phyloP scores from a whole-genome alignment of 2,888 invertebrate species.

The Drosophila affinis region DNA sequence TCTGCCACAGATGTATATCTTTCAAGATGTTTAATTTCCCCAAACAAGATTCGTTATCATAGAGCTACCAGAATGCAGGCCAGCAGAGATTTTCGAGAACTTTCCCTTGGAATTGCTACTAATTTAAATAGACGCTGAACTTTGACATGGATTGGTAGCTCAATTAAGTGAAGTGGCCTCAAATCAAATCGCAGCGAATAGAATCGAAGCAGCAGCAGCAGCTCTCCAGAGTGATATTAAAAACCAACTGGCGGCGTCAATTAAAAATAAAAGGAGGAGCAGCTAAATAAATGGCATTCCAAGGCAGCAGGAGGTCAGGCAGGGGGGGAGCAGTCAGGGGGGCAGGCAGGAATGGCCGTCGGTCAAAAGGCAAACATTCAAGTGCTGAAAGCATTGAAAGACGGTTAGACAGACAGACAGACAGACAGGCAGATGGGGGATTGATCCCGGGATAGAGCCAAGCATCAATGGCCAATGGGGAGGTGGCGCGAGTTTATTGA shows the following conservation, averaged over 20 bases:
- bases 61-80: background rate
- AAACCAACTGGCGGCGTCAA: slow-evolving; percentile 51
- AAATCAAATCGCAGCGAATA: slow-evolving; percentile 25
- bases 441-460: slow-evolving; percentile 15
- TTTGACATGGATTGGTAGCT: slow-evolving; percentile 24
- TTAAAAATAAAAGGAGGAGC: slow-evolving; percentile 62
- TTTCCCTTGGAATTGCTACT: too few relatives aligned
- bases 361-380: slow-evolving; percentile 68
- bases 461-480: slow-evolving; percentile 54
- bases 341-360: background rate
- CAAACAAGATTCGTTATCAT: background rate
- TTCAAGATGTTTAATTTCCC: background rate
- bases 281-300: slow-evolving; percentile 67
- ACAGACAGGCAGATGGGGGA: slow-evolving; percentile 1
- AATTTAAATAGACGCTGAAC: slow-evolving; percentile 9
- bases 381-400: slow-evolving; percentile 34
- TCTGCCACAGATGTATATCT: background rate
- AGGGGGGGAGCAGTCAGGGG: background rate
- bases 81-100: background rate
- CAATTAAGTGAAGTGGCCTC: slow-evolving; percentile 49
- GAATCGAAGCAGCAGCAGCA: slow-evolving; percentile 19
- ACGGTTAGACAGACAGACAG: slow-evolving; percentile 6
- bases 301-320: background rate
- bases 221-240: slow-evolving; percentile 54
- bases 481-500: slow-evolving; percentile 61